Evolutionary conservation across 2,797 vertebrate species (phyloP), one percentile per base, ranked within the genome.

Genomic region (Hydrolagus colliei): DNA sequence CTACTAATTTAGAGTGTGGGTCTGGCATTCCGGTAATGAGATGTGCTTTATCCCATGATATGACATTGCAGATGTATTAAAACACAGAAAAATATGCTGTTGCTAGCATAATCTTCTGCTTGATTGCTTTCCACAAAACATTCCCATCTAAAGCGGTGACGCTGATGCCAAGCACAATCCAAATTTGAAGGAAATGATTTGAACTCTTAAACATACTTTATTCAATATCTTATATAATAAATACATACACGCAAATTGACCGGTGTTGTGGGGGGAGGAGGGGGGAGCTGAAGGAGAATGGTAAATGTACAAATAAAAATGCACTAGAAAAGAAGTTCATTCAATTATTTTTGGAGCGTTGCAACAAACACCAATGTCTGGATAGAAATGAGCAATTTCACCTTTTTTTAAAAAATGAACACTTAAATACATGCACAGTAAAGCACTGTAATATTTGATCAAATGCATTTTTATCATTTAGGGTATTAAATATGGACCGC

Each of bases 401-500:
- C 65, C 7, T 84, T 52, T 52, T 52, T 52, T 52, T 52, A 1
- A 1, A 52, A 52, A 52, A 52, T 12, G 32, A 84, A 84, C 79
- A 84, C 11, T 68, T 84, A 71, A 84, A 84, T 71, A 41, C 16
- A 84, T 71, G 32, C 71, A 67, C 65, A 84, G 63, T 71, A 41
- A 71, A 84, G 71, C 65, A 18, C 27, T 84, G 78, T 80, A 65
- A 52, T 52, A 71, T 84, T 84, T 84, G 65, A 84, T 84, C 79
- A 68, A 20, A 16, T n/a, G 32, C 18, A 18, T 67, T 35, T 68
- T 84, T 71, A 20, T 32, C 68, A 9, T 35, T 84, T 10, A 32
- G 32, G 10, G 62, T 68, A 35, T 41, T 68, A 52, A 52, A 52
- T 52, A 52, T 52, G 41, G 41, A 52, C 41, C 41, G 41, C 1